A percentile compares a stretch with the other conserved stretches of the same genome.
phyloP scores from a whole-genome alignment of 2,888 invertebrate species.

The Epinotia ramella region DNA sequence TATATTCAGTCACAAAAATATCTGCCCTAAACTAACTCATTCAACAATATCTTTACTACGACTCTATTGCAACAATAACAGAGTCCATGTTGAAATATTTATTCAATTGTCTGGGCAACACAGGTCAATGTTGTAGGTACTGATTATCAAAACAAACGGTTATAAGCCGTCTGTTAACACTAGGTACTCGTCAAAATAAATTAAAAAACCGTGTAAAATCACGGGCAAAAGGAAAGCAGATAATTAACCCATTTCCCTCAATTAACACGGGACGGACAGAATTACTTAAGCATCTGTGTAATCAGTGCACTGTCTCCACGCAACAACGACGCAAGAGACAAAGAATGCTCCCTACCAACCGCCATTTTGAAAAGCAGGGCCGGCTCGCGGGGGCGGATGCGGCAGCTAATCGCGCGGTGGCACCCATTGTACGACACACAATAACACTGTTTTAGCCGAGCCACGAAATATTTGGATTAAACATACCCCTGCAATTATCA shows the following conservation, averaged over 20 bases:
- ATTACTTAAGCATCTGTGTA: conserved; percentile 77
- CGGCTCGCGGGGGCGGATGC: conserved; percentile 10
- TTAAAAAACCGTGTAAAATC: conserved; percentile 35
- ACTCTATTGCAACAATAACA: background rate
- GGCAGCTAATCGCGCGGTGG: conserved; percentile 49
- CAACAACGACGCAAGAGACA: background rate
- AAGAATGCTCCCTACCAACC: background rate
- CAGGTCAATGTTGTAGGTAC: background rate
- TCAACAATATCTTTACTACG: too few relatives aligned
- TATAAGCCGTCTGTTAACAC: background rate
- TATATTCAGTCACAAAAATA: background rate
- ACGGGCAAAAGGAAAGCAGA: conserved; percentile 73
- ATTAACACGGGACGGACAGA: conserved; percentile 77
- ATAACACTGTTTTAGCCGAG: conserved; percentile 29
- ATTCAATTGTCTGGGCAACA: background rate
- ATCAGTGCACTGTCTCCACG: conserved; percentile 56
- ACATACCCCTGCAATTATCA: conserved; percentile 11
- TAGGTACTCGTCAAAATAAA: conserved; percentile 9
- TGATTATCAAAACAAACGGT: background rate
- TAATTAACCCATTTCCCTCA: conserved; percentile 79
- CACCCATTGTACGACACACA: conserved; percentile 59
- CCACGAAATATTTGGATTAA: conserved; percentile 24
- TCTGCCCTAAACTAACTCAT: too few relatives aligned
- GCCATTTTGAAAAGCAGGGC: conserved; percentile 1
- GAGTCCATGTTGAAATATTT: background rate